A percentile compares a stretch with the other conserved stretches of the same genome.
Conservation (phyloP, 2,888 invertebrate genomes). For the Epiperipatus broadwayi region DNA sequence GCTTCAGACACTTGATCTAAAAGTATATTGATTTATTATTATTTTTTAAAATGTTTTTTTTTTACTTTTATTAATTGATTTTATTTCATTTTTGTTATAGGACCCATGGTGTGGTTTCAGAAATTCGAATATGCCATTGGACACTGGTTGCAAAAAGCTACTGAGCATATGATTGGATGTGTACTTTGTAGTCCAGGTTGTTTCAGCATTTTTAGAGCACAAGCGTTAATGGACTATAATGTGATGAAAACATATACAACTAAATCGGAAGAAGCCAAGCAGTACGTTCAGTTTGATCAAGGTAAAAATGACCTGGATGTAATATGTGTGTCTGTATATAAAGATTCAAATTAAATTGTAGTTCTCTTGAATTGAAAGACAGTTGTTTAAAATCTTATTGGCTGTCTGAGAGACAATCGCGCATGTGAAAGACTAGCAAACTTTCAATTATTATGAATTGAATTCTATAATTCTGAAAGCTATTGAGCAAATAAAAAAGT, state of each 20-base stretch:
- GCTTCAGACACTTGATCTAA: constrained; percentile 10
- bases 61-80: no score
- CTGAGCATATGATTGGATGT: constrained; percentile 71
- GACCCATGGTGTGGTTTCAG: constrained; percentile 68
- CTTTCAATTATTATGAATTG: no score
- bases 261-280: constrained; percentile 36
- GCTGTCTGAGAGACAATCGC: no score
- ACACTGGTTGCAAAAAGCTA: constrained; percentile 80
- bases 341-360: no score
- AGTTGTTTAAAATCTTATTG: no score
- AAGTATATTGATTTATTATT: constrained; percentile 11
- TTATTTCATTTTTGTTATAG: no score
- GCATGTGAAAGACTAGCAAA: no score
- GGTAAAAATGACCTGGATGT: no score
- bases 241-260: constrained; percentile 74
- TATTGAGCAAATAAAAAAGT: no score
- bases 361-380: no score
- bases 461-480: no score
- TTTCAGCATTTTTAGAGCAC: constrained; percentile 70
- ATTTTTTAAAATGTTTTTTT: constrained; percentile 12
- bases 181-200: constrained; percentile 81
- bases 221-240: constrained; percentile 71
- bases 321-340: no score
- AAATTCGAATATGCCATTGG: constrained; percentile 77
- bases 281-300: constrained; percentile 80